A percentile compares a stretch with the other conserved stretches of the same genome.
Conservation (phyloP, 1,140 invertebrate genomes). For the Caerostris darwini region DNA sequence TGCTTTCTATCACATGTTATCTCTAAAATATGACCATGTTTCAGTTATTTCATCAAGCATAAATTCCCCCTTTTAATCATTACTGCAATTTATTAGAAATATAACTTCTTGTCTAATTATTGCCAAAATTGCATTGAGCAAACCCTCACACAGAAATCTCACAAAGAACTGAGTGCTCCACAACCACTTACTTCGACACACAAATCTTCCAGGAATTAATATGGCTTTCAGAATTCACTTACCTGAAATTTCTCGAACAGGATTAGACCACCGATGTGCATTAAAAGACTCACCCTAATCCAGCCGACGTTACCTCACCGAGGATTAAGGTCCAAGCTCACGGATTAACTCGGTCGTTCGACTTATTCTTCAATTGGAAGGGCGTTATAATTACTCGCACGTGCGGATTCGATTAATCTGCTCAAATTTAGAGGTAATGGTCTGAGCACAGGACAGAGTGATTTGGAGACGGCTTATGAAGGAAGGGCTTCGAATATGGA, state of each 20-base stretch:
- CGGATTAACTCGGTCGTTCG: background rate
- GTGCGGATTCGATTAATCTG: background rate
- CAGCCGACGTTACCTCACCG: background rate
- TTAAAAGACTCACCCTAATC: background rate
- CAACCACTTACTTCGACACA: background rate
- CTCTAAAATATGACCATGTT: too few species aligned
- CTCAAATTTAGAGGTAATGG: background rate
- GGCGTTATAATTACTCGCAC: constrained; percentile 1
- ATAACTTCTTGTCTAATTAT: too few species aligned
- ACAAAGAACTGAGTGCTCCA: too few species aligned
- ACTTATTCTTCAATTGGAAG: constrained; percentile 28
- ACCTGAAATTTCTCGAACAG: background rate
- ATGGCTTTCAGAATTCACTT: background rate
- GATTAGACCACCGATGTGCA: background rate
- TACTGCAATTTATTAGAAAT: too few species aligned
- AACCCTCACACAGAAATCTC: too few species aligned
- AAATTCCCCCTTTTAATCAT: too few species aligned
- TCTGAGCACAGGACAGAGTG: background rate
- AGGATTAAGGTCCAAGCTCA: background rate
- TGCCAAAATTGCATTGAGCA: too few species aligned
- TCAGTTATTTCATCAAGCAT: too few species aligned
- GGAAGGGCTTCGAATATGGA: too few species aligned
- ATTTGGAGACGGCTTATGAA: background rate
- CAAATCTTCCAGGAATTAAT: background rate
- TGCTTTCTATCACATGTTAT: too few species aligned